Conservation (phyloP, 2,113 vertebrate genomes). For the Miniopterus natalensis region DNA sequence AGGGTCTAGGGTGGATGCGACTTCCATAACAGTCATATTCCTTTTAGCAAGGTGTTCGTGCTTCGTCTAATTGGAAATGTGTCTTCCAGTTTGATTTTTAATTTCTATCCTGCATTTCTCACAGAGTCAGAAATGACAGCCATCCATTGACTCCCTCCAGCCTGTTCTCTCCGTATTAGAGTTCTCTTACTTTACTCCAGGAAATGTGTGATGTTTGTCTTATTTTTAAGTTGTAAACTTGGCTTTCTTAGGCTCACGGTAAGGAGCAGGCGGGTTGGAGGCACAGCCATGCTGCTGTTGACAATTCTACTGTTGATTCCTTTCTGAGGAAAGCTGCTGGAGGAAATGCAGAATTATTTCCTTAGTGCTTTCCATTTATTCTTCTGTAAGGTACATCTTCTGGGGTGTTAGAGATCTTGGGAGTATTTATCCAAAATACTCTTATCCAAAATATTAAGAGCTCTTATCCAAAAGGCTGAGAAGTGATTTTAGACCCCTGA, state of each 20-base stretch:
- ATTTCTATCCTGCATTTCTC: conserved; percentile 1
- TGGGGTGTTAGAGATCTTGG: neutral
- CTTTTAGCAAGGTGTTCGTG: neutral
- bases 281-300: neutral
- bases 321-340: neutral
- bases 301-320: neutral
- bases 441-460: no score
- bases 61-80: neutral
- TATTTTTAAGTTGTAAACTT: neutral
- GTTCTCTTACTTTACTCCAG: neutral
- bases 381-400: neutral
- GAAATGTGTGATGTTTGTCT: neutral
- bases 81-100: neutral
- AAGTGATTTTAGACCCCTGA: neutral
- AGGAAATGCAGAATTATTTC: neutral
- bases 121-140: neutral
- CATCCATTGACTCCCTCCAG: neutral
- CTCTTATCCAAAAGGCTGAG: neutral
- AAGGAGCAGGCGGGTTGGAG: neutral
- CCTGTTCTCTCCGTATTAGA: neutral
- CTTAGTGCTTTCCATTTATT: neutral
- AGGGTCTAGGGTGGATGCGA: neutral
- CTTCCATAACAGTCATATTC: neutral
- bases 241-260: neutral
- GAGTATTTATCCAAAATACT: neutral